phyloP scores from a whole-genome alignment of 2,113 vertebrate species.

The Pungitius pungitius region DNA sequence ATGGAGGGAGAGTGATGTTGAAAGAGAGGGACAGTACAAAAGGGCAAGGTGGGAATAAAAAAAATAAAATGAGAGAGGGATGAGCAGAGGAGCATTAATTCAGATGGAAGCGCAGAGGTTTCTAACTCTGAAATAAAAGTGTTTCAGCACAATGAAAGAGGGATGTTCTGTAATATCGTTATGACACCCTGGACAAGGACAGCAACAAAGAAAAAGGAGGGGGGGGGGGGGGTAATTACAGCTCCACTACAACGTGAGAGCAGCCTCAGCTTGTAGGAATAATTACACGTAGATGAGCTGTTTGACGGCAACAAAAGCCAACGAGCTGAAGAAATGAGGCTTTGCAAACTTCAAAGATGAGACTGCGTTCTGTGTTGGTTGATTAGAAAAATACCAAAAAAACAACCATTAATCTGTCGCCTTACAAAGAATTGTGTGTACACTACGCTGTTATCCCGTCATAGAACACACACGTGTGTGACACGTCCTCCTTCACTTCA shows the following conservation, averaged over 20 bases:
- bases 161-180: constrained; percentile 38
- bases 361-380: background rate
- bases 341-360: background rate
- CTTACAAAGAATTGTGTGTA: background rate
- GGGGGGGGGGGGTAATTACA: constrained; percentile 58
- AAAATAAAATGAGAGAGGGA: too few species aligned
- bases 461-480: background rate
- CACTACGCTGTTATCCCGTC: background rate
- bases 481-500: background rate
- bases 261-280: constrained; percentile 33
- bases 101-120: constrained; percentile 19
- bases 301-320: background rate
- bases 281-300: constrained; percentile 43
- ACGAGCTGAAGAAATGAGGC: background rate
- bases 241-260: too few species aligned
- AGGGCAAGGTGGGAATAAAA: too few species aligned
- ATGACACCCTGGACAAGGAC: constrained; percentile 28
- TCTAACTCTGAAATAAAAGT: constrained; percentile 38
- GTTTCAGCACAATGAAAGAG: constrained; percentile 23
- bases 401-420: background rate
- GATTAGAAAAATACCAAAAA: too few species aligned
- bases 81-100: too few species aligned
- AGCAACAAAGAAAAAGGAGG: constrained; percentile 27
- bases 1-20: background rate
- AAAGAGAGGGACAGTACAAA: background rate